These are phyloP conservation scores for Isichthys henryi DNA, from an alignment of 2,113 vertebrate genomes.

Conservation along the genomic window DNA sequence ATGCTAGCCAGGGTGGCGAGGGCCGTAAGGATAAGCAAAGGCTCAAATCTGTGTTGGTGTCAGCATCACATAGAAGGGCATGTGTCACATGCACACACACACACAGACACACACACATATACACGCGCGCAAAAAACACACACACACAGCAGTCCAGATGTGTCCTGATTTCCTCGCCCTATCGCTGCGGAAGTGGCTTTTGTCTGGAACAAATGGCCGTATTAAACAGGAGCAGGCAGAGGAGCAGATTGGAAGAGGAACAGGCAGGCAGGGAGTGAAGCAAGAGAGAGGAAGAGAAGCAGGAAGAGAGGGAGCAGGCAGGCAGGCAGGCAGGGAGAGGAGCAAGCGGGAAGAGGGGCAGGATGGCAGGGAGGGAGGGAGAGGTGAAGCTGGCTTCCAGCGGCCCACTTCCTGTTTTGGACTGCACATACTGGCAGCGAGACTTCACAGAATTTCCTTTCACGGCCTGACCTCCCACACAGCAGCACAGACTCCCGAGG, in stretches of 20 bases:
- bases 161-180: slow-evolving; percentile 22
- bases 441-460: not conserved
- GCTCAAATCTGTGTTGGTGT: not conserved
- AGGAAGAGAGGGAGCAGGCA: too few species aligned
- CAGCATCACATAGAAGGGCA: not conserved
- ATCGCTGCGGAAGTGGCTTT: not conserved
- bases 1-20: not conserved
- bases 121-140: not conserved
- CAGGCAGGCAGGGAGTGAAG: too few species aligned
- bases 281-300: too few species aligned
- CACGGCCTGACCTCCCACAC: not conserved
- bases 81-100: slow-evolving; percentile 13
- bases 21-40: not conserved
- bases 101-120: not conserved
- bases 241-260: too few species aligned
- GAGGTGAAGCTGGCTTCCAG: not conserved
- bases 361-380: not conserved
- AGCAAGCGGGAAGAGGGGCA: not conserved
- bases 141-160: slow-evolving; percentile 13
- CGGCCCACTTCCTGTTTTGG: not conserved
- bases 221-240: not conserved
- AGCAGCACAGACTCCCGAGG: not conserved
- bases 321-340: too few species aligned
- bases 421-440: not conserved
- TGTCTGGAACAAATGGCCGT: not conserved